Conservation (phyloP, 1,140 invertebrate genomes). For the Drosophila tsacasi region DNA sequence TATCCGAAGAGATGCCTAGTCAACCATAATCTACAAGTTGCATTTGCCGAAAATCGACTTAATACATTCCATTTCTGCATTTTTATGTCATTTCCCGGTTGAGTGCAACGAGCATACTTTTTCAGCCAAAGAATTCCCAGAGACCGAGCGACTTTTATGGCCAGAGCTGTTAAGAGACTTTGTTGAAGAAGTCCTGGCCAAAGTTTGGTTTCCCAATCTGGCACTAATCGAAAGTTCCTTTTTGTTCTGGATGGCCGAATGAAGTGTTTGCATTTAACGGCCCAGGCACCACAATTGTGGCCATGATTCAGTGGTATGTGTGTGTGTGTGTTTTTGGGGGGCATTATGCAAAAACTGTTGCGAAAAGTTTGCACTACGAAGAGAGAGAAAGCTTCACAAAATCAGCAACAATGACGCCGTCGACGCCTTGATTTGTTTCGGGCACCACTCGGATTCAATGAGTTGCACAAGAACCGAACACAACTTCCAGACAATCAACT, state of each 20-base stretch:
- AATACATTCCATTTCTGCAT: slow-evolving; percentile 24
- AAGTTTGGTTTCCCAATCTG: slow-evolving; percentile 39
- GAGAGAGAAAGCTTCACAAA: slow-evolving; percentile 36
- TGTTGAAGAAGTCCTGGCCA: slow-evolving; percentile 37
- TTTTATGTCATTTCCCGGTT: slow-evolving; percentile 27
- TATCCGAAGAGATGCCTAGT: not conserved
- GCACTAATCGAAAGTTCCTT: slow-evolving; percentile 51
- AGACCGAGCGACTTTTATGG: slow-evolving; percentile 27
- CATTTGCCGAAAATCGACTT: slow-evolving; percentile 15
- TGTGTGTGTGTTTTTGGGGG: slow-evolving; percentile 3
- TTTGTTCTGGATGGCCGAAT: slow-evolving; percentile 38
- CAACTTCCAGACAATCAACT: slow-evolving; percentile 49
- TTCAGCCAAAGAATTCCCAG: slow-evolving; percentile 10
- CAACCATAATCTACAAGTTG: slow-evolving; percentile 32
- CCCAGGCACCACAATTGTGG: slow-evolving; percentile 37
- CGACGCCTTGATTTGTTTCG: slow-evolving; percentile 62
- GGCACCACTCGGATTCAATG: slow-evolving; percentile 38
- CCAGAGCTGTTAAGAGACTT: slow-evolving; percentile 43
- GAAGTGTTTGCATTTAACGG: slow-evolving; percentile 64
- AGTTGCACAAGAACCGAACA: slow-evolving; percentile 44
- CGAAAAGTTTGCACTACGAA: slow-evolving; percentile 40
- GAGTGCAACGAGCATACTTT: slow-evolving; percentile 20
- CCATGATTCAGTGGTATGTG: not conserved
- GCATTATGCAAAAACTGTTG: slow-evolving; percentile 53
- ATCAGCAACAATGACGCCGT: slow-evolving; percentile 40